Conservation (phyloP, 2,888 invertebrate genomes). For the Erpobdella octoculata region DNA sequence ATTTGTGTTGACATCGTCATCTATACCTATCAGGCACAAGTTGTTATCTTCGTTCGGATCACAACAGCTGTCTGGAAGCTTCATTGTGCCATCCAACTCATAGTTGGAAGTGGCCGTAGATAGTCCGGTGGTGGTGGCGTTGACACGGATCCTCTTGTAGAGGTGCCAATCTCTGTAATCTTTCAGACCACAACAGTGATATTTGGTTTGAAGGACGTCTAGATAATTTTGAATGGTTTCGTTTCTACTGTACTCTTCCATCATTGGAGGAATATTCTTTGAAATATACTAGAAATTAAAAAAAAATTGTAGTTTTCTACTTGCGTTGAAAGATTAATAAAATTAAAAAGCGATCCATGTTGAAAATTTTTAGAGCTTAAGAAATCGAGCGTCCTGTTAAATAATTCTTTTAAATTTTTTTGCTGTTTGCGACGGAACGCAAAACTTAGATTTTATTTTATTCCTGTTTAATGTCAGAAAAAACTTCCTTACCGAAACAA, state of each 20-base stretch:
- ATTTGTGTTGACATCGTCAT: neutral
- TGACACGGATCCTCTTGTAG: no score
- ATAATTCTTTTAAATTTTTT: no score
- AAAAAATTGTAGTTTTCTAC: no score
- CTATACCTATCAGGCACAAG: neutral
- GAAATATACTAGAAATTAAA: neutral
- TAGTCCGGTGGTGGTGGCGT: neutral
- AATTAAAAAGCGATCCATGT: no score
- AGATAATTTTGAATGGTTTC: neutral
- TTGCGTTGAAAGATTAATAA: no score
- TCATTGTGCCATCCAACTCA: no score
- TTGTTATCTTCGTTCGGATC: neutral
- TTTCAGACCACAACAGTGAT: constrained; percentile 10
- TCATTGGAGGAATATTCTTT: neutral
- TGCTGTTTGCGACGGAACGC: no score
- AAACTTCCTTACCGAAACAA: no score
- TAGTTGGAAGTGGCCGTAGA: neutral
- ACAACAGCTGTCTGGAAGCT: constrained; percentile 14
- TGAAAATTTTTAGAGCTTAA: no score
- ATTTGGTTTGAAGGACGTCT: neutral
- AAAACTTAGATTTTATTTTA: no score
- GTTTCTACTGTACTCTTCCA: neutral
- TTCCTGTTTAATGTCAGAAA: no score
- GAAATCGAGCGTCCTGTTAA: no score
- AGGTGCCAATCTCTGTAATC: constrained; percentile 4